Conservation (phyloP, 2,797 vertebrate species). For the Knipowitschia caucasica region DNA sequence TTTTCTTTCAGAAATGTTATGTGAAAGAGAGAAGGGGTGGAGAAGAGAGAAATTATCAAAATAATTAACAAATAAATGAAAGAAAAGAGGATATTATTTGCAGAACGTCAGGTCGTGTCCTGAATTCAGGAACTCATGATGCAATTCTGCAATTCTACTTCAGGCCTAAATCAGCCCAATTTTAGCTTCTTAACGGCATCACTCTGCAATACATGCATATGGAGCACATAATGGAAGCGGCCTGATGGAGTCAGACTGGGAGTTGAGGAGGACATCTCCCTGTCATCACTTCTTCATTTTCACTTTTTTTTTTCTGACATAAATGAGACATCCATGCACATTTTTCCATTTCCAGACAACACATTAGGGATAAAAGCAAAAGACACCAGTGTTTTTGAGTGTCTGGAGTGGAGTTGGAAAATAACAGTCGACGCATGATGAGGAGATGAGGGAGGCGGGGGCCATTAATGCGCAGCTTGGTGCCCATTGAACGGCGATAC, state of each 20-base stretch:
- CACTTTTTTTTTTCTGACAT: conserved; percentile 65
- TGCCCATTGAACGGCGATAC: conserved; percentile 46
- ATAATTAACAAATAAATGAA: no score
- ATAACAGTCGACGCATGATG: conserved; percentile 50
- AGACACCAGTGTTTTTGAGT: conserved; percentile 28
- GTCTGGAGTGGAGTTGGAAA: conserved; percentile 31
- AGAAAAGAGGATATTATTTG: no score
- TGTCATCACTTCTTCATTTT: conserved; percentile 78
- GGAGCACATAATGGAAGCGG: conserved; percentile 15
- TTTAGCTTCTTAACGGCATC: not conserved
- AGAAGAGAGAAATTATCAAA: no score
- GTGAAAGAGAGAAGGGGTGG: no score
- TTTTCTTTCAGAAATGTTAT: no score
- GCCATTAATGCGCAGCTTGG: conserved; percentile 56
- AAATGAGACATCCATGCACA: conserved; percentile 67
- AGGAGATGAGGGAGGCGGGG: conserved; percentile 38
- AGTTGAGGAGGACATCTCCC: conserved; percentile 41
- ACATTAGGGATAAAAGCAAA: not conserved
- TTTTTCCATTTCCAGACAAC: conserved; percentile 48
- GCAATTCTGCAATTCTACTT: no score
- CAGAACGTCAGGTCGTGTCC: no score
- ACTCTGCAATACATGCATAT: not conserved
- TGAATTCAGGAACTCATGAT: no score
- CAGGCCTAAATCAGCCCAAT: no score
- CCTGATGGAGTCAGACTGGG: conserved; percentile 34